Evolutionary conservation across 2,888 invertebrate genomes (phyloP).

Genomic region (Falcaria lacertinaria): DNA sequence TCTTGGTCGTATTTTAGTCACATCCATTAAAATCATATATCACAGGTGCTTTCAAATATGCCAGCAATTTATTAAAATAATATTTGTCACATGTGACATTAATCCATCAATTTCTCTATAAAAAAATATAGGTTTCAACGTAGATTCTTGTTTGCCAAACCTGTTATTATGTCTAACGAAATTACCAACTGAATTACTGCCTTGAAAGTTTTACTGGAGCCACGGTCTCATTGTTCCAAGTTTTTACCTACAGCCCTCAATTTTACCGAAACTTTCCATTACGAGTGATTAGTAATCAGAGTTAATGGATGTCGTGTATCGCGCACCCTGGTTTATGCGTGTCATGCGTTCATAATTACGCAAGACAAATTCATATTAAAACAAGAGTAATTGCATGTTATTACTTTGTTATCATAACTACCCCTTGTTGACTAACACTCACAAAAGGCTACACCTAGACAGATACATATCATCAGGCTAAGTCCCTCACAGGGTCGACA

Average conservation of each 20-base stretch:
- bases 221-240: conserved; percentile 4
- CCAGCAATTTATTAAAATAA: too few relatives aligned
- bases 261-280: conserved; percentile 33
- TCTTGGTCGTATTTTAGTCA: too few relatives aligned
- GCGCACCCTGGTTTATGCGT: conserved; percentile 28
- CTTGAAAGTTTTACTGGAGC: neutral
- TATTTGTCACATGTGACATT: too few relatives aligned
- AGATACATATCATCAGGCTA: too few relatives aligned
- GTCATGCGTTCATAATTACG: conserved; percentile 32
- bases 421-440: conserved; percentile 5
- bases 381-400: conserved; percentile 8
- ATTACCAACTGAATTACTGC: neutral
- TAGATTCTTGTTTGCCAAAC: neutral
- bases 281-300: conserved; percentile 51
- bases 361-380: conserved; percentile 20
- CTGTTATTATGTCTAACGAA: neutral
- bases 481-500: too few relatives aligned
- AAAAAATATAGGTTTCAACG: neutral
- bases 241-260: conserved; percentile 15
- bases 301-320: conserved; percentile 42
- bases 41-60: too few relatives aligned
- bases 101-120: neutral
- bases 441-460: neutral
- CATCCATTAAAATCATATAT: too few relatives aligned
- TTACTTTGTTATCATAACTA: conserved; percentile 9